phyloP scores from a whole-genome alignment of 2,113 vertebrate genomes.

The Phalacrocorax aristotelis region DNA sequence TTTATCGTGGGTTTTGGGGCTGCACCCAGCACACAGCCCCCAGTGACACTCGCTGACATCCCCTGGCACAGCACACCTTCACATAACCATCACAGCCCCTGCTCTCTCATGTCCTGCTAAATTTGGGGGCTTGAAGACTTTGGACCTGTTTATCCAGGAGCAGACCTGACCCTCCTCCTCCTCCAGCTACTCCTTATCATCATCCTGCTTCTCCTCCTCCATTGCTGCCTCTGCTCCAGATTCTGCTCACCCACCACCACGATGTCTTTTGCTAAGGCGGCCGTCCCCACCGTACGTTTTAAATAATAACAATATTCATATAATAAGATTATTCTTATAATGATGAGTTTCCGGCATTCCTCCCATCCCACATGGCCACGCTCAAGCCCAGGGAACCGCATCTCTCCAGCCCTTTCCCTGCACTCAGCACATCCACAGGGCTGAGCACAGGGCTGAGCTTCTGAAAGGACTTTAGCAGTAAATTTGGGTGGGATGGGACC shows the following conservation, averaged over 20 bases:
- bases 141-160: not conserved
- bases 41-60: not conserved
- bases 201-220: not conserved
- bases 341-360: not conserved
- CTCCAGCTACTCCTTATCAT: not conserved
- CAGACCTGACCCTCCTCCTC: not conserved
- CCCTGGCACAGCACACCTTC: too few species aligned
- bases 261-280: rapidly evolving
- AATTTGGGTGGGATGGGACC: not conserved
- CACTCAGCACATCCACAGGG: not conserved
- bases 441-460: not conserved
- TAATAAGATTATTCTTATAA: not conserved
- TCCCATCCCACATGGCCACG: not conserved
- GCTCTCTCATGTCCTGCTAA: not conserved
- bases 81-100: not conserved
- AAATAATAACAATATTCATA: not conserved
- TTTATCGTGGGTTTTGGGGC: not conserved
- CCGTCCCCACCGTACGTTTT: not conserved
- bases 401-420: too few species aligned
- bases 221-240: not conserved
- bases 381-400: too few species aligned
- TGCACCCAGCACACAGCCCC: not conserved
- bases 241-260: not conserved
- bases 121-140: not conserved
- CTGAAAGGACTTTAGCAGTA: not conserved